phyloP scores from a whole-genome alignment of 1,140 invertebrate species.

The Camponotus pennsylvanicus region DNA sequence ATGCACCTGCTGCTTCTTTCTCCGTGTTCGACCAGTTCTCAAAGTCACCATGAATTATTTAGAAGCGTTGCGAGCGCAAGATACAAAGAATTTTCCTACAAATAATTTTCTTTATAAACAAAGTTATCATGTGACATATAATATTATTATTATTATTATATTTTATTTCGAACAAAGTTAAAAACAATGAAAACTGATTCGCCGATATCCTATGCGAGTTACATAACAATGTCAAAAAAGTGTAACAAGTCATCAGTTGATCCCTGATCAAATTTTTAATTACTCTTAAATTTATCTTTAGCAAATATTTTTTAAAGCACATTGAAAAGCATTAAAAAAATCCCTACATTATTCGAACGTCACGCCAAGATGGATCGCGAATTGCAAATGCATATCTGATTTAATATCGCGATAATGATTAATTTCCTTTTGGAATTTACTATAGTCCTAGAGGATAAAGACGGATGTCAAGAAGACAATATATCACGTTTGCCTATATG shows the following conservation, averaged over 20 bases:
- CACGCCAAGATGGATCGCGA: conserved; percentile 37
- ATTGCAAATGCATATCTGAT: conserved; percentile 6
- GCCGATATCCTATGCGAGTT: background rate
- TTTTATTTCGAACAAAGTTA: background rate
- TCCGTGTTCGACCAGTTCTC: conserved; percentile 21
- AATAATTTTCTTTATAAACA: conserved; percentile 11
- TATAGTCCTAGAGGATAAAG: conserved; percentile 27
- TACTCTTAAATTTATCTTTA: conserved; percentile 16
- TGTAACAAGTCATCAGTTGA: background rate
- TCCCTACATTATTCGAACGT: background rate
- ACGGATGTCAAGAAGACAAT: conserved; percentile 9
- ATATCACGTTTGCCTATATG: conserved; percentile 37
- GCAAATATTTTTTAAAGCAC: background rate
- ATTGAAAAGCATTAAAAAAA: background rate
- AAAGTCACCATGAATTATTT: conserved; percentile 45
- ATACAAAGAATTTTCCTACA: conserved; percentile 22
- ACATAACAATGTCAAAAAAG: background rate
- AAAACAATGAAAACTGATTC: background rate
- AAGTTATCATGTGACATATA: background rate
- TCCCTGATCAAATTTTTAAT: conserved; percentile 17
- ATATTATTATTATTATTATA: too few relatives aligned
- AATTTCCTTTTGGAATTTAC: conserved; percentile 38
- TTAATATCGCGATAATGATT: conserved; percentile 56
- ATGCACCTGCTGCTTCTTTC: conserved; percentile 52
- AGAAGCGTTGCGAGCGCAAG: background rate